phyloP scores from a whole-genome alignment of 2,888 invertebrate species.

The Ophraella communa region DNA sequence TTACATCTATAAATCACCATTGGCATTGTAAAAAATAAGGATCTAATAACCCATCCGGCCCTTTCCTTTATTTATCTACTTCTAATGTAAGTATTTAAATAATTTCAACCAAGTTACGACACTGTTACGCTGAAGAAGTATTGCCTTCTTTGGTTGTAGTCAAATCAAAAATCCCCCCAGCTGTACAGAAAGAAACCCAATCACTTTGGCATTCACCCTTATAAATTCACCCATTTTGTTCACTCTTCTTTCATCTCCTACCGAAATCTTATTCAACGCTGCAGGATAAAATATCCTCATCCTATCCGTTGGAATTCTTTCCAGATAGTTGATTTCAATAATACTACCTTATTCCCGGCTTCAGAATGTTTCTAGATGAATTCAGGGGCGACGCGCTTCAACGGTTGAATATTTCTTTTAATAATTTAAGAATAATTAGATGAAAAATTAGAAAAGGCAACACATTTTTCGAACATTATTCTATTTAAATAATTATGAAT shows the following conservation, averaged over 20 bases:
- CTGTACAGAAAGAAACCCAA: background rate
- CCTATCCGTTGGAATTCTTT: conserved; percentile 39
- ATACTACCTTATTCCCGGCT: conserved; percentile 34
- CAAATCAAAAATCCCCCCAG: conserved; percentile 1
- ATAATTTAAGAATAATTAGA: background rate
- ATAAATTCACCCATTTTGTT: conserved; percentile 25
- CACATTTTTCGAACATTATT: too few relatives aligned
- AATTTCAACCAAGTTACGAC: background rate
- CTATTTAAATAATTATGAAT: too few relatives aligned
- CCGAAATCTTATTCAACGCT: conserved; percentile 42
- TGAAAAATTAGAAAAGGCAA: too few relatives aligned
- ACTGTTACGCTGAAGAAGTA: background rate
- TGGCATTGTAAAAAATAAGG: too few relatives aligned
- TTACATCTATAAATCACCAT: too few relatives aligned
- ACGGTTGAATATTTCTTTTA: background rate
- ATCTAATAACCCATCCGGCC: too few relatives aligned
- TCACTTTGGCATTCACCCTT: conserved; percentile 8
- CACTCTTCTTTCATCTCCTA: conserved; percentile 41
- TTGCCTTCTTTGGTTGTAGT: background rate
- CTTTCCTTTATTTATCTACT: too few relatives aligned
- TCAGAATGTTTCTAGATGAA: conserved; percentile 5
- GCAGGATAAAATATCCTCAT: conserved; percentile 25
- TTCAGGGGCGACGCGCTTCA: background rate
- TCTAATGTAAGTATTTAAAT: too few relatives aligned
- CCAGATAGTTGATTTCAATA: conserved; percentile 42